These are phyloP conservation scores for Amorpha juglandis DNA, from an alignment of 2,888 invertebrate species.

Conservation along the genomic window DNA sequence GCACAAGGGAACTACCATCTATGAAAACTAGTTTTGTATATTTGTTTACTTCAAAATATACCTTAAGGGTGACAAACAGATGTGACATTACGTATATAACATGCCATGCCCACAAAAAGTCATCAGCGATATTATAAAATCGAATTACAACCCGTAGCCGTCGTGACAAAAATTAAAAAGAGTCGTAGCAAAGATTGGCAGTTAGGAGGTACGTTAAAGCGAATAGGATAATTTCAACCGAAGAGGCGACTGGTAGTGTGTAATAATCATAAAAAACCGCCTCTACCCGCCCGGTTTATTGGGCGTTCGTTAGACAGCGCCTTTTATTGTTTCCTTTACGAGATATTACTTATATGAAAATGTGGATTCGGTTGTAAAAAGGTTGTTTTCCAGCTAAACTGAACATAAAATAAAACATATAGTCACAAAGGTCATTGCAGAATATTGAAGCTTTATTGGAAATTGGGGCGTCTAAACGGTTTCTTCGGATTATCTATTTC, in stretches of 20 bases:
- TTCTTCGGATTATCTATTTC: too few species aligned
- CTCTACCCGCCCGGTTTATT: slow-evolving; percentile 44
- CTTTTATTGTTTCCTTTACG: slow-evolving; percentile 45
- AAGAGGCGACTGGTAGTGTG: slow-evolving; percentile 42
- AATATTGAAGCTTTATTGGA: not conserved
- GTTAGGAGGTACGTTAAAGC: slow-evolving; percentile 47
- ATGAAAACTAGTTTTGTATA: too few species aligned
- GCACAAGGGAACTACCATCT: too few species aligned
- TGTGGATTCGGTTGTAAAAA: slow-evolving; percentile 23
- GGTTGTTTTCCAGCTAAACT: slow-evolving; percentile 11
- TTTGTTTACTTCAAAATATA: too few species aligned
- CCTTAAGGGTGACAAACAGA: too few species aligned
- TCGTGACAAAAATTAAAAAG: slow-evolving; percentile 38
- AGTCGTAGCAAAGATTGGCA: slow-evolving; percentile 41
- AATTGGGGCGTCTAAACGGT: not conserved
- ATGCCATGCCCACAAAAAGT: not conserved
- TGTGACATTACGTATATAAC: too few species aligned
- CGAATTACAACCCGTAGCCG: slow-evolving; percentile 5
- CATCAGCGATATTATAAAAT: not conserved
- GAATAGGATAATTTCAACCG: slow-evolving; percentile 54
- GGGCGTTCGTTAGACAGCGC: slow-evolving; percentile 38
- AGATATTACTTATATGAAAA: slow-evolving; percentile 28
- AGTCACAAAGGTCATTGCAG: not conserved
- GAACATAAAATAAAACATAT: slow-evolving; percentile 19
- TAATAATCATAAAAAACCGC: slow-evolving; percentile 54